phyloP scores from a whole-genome alignment of 2,888 invertebrate species.

The Drosophila paramelanica region DNA sequence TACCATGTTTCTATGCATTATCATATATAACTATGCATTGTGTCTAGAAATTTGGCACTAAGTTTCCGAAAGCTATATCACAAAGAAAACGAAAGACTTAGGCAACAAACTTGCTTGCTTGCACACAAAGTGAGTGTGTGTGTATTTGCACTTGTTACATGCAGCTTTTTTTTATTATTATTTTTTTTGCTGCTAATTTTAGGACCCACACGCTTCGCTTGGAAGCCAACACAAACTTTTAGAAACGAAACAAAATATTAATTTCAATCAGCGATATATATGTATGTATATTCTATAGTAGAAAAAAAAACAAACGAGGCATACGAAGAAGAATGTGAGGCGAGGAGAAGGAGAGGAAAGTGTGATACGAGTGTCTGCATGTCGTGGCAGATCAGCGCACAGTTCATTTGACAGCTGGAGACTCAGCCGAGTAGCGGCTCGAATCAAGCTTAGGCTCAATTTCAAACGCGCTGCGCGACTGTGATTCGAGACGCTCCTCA shows the following conservation, averaged over 20 bases:
- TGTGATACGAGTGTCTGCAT: slow-evolving; percentile 67
- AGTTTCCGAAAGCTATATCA: slow-evolving; percentile 39
- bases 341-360: slow-evolving; percentile 35
- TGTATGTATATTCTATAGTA: not conserved
- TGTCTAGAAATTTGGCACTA: slow-evolving; percentile 40
- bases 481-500: slow-evolving; percentile 26
- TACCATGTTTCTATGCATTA: slow-evolving; percentile 48
- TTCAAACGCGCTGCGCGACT: slow-evolving; percentile 64
- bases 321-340: slow-evolving; percentile 1
- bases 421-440: slow-evolving; percentile 50
- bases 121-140: not conserved
- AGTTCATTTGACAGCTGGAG: slow-evolving; percentile 64
- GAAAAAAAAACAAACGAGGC: not conserved
- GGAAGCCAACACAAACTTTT: slow-evolving; percentile 62
- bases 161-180: slow-evolving; percentile 10
- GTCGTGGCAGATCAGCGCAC: slow-evolving; percentile 65
- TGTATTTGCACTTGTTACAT: slow-evolving; percentile 33
- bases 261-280: slow-evolving; percentile 66
- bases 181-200: slow-evolving; percentile 21
- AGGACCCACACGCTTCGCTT: slow-evolving; percentile 59
- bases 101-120: slow-evolving; percentile 68
- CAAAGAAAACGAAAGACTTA: slow-evolving; percentile 69
- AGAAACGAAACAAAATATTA: slow-evolving; percentile 68
- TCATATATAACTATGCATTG: slow-evolving; percentile 58
- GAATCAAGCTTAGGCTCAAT: slow-evolving; percentile 67